Evolutionary conservation across 2,797 vertebrate species (phyloP), one percentile per base, ranked within the genome.

Genomic region (Garrulus glandarius): DNA sequence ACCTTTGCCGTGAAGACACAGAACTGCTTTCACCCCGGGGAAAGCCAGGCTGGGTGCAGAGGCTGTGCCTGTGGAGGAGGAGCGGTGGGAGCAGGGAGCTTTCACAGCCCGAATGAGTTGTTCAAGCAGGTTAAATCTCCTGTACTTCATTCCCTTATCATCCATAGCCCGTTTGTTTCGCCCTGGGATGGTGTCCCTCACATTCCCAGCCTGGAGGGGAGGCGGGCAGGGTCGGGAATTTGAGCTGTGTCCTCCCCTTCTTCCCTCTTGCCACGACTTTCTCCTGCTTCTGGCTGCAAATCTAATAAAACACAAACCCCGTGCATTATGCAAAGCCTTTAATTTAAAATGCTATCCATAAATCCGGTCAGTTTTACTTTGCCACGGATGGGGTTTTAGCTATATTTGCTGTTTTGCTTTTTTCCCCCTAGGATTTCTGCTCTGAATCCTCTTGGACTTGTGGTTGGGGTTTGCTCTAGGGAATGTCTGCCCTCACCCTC

Each of bases 101-200:
- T 50, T 39, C 67, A 7, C 50, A 41, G 89, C 71, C 55, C 15
- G 15, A 59, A 32, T 3, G 0, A 6, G 2, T 13, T 74, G 55
- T 61, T 49, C 60, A 44, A 63, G 37, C 27, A 22, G 70, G 5
- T 79, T 37, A 34, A 49, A 55, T 22, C 82, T 74, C 60, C n/a
- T 13, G 49, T 11, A 44, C 46, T 41, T 47, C 23, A 2, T 43
- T 6, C 39, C 43, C 0, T 0, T 11, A 3, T 30, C 47, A 27
- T 26, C 23, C 21, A 3, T 0, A 20, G 46, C 60, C 34, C 10
- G 0, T 53, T 84, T 80, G 29, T 32, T 55, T 61, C 1, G 0
- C 5, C 0, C 10, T 30, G 19, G 27, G 76, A 49, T 29, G 76
- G 29, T 16, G 61, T 11, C 2, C 4, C 13, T 61, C 16, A 2